These are phyloP conservation scores for Pangasius mekongensis DNA, from an alignment of 2,797 vertebrate species.

Conservation along the genomic window DNA sequence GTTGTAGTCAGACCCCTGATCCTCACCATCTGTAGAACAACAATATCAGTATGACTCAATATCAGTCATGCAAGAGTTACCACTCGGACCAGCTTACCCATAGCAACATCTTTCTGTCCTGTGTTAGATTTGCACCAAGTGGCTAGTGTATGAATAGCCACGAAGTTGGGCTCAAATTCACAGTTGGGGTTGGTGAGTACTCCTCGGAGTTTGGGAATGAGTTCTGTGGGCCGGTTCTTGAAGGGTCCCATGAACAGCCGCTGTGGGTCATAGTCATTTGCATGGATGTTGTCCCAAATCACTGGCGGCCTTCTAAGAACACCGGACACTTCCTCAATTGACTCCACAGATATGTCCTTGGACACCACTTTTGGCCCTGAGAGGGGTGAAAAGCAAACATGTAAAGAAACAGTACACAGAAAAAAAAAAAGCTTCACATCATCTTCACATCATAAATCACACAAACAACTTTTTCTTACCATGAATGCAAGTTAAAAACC, in stretches of 20 bases:
- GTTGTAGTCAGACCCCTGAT: slow-evolving; percentile 89
- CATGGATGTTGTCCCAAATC: slow-evolving; percentile 99
- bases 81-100: slow-evolving; percentile 79
- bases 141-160: slow-evolving; percentile 93
- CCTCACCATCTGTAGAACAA: slow-evolving; percentile 78
- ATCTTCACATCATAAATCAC: not conserved
- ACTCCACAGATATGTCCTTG: slow-evolving; percentile 93
- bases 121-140: slow-evolving; percentile 92
- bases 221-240: slow-evolving; percentile 92
- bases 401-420: not conserved
- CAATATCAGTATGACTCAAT: not conserved
- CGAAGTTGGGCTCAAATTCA: slow-evolving; percentile 96
- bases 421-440: too few relatives aligned
- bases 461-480: not conserved
- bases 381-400: slow-evolving; percentile 10
- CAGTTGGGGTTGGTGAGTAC: slow-evolving; percentile 98
- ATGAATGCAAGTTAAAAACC: not conserved
- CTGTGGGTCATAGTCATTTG: slow-evolving; percentile 98
- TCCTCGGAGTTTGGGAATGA: slow-evolving; percentile 90
- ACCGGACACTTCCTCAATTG: slow-evolving; percentile 94
- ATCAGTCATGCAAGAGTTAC: not conserved
- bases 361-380: slow-evolving; percentile 97
- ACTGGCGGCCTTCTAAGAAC: slow-evolving; percentile 92
- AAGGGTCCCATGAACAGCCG: slow-evolving; percentile 93
- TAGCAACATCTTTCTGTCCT: slow-evolving; percentile 85